Base-by-base conservation (phyloP, 1,140 invertebrate species). In the Drosophila orena region DNA sequence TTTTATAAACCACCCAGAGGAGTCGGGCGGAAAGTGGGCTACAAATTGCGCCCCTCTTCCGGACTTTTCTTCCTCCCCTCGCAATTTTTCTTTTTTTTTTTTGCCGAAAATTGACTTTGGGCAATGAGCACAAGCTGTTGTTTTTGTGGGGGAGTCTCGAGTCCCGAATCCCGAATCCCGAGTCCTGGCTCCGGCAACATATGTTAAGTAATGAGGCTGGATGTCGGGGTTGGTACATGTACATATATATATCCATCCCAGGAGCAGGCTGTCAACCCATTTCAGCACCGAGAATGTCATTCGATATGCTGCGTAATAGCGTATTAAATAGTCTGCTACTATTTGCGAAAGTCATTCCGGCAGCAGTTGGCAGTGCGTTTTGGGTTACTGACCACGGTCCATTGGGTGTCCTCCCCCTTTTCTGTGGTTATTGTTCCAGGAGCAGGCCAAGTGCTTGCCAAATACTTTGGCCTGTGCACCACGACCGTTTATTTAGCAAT, bases 281-380 rank as follows among this genome's bases (percentile, higher is more conserved):
- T 77, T 53, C 27, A 50, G 14, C 35, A 27, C 43, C 47, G 43
- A 17, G 54, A 58, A 68, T 84, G 88, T 76, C 78, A 91, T 91
- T 91, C 79, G 88, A 91, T 91, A 91, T 81, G 89, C 77, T 81
- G 71, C 68, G 74, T 84, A 91, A 91, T 91, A 91, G 79, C 77
- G 83, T 88, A 88, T 91, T 91, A 91, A 91, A 91, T 91, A 91
- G 88, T 91, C 79, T 91, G 88, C 77, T 90, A 90, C 77, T 77
- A 90, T 90, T 89, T 88, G 77, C 77, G 69, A 89, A 88, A 77
- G 79, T 84, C 79, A 79, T 88, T 84, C 68, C 72, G 53, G 58
- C 62, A 61, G 68, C 60, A 69, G 77, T 79, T 73, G 77, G 69
- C 77, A 76, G 57, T 73, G 52, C 74, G 81, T 83, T 86, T 86